phyloP scores from a whole-genome alignment of 2,888 invertebrate species.

The Platynereis dumerilii region DNA sequence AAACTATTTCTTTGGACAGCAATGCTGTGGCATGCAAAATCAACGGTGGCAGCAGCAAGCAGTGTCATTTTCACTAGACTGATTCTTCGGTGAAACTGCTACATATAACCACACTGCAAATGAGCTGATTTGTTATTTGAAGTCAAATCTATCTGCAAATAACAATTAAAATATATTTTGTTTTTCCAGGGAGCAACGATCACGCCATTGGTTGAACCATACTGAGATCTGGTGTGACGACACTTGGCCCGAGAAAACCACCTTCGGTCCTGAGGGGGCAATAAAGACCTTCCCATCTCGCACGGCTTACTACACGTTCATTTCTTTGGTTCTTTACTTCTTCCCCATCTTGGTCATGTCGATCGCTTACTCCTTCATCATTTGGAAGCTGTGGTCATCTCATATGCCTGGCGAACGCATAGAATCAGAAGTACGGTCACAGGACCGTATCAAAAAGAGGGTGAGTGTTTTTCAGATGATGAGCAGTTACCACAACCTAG shows the following conservation, averaged over 20 bases:
- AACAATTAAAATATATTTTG: no score
- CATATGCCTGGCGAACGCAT: conserved; percentile 60
- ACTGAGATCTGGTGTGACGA: conserved; percentile 80
- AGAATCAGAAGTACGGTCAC: conserved; percentile 53
- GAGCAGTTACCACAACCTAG: no score
- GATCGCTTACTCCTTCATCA: conserved; percentile 76
- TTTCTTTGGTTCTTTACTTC: conserved; percentile 79
- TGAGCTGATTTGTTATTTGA: no score
- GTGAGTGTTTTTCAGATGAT: no score
- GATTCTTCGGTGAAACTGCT: no score
- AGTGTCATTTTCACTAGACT: no score
- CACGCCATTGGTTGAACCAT: conserved; percentile 78
- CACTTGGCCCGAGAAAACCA: conserved; percentile 43
- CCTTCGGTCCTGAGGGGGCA: conserved; percentile 25
- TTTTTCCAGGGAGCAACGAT: conserved; percentile 65
- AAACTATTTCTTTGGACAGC: no score
- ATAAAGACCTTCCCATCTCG: conserved; percentile 60
- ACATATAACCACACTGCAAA: no score
- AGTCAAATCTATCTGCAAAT: no score
- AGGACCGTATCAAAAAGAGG: conserved; percentile 56
- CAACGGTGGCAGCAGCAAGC: no score
- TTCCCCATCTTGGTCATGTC: conserved; percentile 77
- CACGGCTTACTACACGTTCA: conserved; percentile 80
- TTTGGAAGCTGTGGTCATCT: conserved; percentile 69
- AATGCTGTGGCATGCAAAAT: no score